Conservation (phyloP, 2,888 invertebrate genomes). For the Diarsia brunnea region DNA sequence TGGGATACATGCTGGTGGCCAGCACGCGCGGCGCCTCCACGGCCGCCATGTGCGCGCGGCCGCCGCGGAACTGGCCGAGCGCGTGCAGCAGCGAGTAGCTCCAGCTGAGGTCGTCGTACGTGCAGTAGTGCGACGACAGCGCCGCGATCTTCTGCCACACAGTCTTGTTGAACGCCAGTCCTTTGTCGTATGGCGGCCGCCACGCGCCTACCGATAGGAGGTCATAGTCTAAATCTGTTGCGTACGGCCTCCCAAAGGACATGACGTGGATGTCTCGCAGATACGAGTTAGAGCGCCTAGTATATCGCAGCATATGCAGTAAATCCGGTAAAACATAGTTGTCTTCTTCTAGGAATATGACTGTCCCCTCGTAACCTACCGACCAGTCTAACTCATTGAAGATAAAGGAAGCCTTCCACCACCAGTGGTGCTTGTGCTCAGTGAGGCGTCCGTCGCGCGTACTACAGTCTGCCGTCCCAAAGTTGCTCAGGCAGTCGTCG, state of each 20-base stretch:
- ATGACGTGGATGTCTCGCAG: slow-evolving; percentile 70
- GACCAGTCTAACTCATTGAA: slow-evolving; percentile 70
- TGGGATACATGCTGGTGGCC: slow-evolving; percentile 58
- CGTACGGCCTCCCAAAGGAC: slow-evolving; percentile 71
- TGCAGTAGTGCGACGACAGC: slow-evolving; percentile 69
- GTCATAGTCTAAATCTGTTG: slow-evolving; percentile 62
- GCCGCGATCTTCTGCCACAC: slow-evolving; percentile 71
- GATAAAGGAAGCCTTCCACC: slow-evolving; percentile 79
- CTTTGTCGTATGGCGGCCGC: slow-evolving; percentile 73
- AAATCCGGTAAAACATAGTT: slow-evolving; percentile 76
- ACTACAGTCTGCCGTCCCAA: slow-evolving; percentile 44
- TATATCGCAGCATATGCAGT: slow-evolving; percentile 71
- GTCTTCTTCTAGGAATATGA: slow-evolving; percentile 76
- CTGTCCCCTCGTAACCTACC: slow-evolving; percentile 61
- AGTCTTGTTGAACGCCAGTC: slow-evolving; percentile 75
- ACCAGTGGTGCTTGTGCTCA: slow-evolving; percentile 80
- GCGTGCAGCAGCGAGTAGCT: slow-evolving; percentile 75
- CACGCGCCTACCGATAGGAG: slow-evolving; percentile 73
- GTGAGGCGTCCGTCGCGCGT: slow-evolving; percentile 68
- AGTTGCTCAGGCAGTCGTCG: slow-evolving; percentile 59
- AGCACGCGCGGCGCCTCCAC: slow-evolving; percentile 72
- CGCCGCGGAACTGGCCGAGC: slow-evolving; percentile 63
- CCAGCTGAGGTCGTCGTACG: slow-evolving; percentile 78
- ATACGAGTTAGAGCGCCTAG: slow-evolving; percentile 60
- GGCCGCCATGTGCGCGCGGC: slow-evolving; percentile 70